phyloP scores from a whole-genome alignment of 1,140 invertebrate species.

The Melitaea cinxia region DNA sequence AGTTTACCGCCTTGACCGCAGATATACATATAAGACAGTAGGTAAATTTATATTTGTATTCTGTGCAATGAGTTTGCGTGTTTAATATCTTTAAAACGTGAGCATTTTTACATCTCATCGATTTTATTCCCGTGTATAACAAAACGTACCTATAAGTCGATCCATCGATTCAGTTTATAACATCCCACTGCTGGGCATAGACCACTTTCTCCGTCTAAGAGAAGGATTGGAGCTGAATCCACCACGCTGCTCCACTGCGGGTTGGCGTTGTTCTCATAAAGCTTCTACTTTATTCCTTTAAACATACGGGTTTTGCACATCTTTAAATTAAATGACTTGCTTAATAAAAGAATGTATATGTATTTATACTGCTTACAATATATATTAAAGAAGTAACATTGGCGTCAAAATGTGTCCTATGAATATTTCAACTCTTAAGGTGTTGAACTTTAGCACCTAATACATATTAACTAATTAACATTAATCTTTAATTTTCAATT shows the following conservation, averaged over 20 bases:
- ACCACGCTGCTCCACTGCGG: too few relatives aligned
- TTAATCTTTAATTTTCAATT: background rate
- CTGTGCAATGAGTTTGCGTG: slow-evolving; percentile 25
- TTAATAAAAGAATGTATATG: background rate
- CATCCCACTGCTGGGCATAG: too few relatives aligned
- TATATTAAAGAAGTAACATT: background rate
- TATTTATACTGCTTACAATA: background rate
- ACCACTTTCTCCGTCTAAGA: too few relatives aligned
- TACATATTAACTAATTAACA: background rate
- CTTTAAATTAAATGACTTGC: slow-evolving; percentile 4
- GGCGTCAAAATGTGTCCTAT: background rate
- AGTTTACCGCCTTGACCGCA: slow-evolving; percentile 28
- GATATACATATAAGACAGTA: slow-evolving; percentile 26
- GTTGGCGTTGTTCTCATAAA: too few relatives aligned
- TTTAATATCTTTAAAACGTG: slow-evolving; percentile 20
- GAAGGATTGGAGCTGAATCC: too few relatives aligned
- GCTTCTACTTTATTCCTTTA: background rate
- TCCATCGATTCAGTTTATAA: too few relatives aligned
- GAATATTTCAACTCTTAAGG: background rate
- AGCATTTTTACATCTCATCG: slow-evolving; percentile 8
- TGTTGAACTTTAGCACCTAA: background rate
- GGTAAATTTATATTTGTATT: slow-evolving; percentile 23
- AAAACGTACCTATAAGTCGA: slow-evolving; percentile 5
- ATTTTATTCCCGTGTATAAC: slow-evolving; percentile 6
- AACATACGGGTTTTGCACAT: background rate